Conservation (phyloP, 2,113 vertebrate genomes). For the Brienomyrus brachyistius region DNA sequence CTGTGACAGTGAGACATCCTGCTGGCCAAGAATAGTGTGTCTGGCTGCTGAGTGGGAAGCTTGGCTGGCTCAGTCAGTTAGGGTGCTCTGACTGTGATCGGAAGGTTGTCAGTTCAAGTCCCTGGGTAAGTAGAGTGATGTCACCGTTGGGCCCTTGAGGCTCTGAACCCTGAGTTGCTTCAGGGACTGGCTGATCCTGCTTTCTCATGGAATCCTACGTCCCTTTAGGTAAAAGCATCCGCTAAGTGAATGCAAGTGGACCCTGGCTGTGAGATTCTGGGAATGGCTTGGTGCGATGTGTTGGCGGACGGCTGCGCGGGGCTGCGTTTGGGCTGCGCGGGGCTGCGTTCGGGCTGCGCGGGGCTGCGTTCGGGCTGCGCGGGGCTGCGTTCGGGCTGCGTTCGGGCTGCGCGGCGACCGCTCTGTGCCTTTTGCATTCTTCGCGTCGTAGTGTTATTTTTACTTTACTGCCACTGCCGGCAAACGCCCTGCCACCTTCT, state of each 20-base stretch:
- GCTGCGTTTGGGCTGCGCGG: not conserved
- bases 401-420: not conserved
- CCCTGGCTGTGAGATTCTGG: too few species aligned
- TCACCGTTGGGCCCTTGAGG: not conserved
- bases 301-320: too few species aligned
- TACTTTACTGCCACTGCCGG: not conserved
- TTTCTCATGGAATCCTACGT: not conserved
- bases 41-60: not conserved
- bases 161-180: not conserved
- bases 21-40: not conserved
- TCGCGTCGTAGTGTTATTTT: not conserved
- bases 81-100: not conserved
- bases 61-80: not conserved
- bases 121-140: not conserved
- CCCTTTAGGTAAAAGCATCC: not conserved
- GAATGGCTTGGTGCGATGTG: too few species aligned
- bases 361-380: not conserved
- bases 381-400: not conserved
- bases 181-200: not conserved
- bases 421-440: not conserved
- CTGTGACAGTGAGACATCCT: not conserved
- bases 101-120: not conserved
- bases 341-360: not conserved
- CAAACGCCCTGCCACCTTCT: not conserved
- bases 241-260: not conserved